Base-by-base conservation (phyloP, 2,797 vertebrate genomes). In the Pampus argenteus region DNA sequence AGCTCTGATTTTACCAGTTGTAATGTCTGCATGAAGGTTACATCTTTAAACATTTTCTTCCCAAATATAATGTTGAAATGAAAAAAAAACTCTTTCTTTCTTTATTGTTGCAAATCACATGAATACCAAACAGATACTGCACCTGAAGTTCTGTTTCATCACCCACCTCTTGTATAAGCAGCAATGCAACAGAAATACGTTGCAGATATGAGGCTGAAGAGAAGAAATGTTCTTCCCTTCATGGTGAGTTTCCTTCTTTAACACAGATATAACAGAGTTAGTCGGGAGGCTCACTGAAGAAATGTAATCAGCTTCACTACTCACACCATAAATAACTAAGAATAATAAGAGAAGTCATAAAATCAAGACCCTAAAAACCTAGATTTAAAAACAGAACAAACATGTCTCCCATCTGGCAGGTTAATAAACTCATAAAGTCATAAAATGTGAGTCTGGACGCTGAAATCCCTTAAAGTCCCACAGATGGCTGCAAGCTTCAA, bases 161-260 rank as follows among this genome's bases (percentile, higher is more conserved):
- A 54, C 71, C 26, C 42, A 92, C 91, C 89, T 86, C 5, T 54
- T 40, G 2, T 50, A 42, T 91, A 85, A 72, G 86, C 83, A 59
- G 42, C 9, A 34, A 68, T 52, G 14, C 58, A 28, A 17, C 42
- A 67, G 67, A 86, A 71, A 60, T 25, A 86, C 1, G 63, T 82
- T 20, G 79, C 62, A 2, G 80, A 1, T 54, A 71, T n/a, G 56
- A 91, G 34, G 64, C 56, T 52, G 64, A 74, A 47, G 36, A 90
- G 56, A 36, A 89, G 59, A 58, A 23, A 40, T 22, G 23, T 2
- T 42, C 71, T 60, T 34, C 51, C 58, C 57, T 20, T 75, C 92
- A 93, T 93, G 71, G 2, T 87, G 75, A 47, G 47, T 71, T n/a
- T 64, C 45, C 25, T 66, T 56, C 71, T 76, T 4, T 29, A 61